phyloP scores from a whole-genome alignment of 2,797 vertebrate genomes.

The Synaphobranchus kaupii region DNA sequence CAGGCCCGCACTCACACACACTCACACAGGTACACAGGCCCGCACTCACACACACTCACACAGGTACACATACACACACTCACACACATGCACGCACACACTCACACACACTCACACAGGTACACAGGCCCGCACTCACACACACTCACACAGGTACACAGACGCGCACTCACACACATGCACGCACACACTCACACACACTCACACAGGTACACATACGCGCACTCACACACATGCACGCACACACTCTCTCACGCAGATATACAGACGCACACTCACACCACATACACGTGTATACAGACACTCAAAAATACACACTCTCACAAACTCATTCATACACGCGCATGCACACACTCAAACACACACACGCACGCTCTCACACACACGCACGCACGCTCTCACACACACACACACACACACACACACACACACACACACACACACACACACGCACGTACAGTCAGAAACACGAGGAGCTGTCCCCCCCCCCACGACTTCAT shows the following conservation, averaged over 20 bases:
- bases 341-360: background rate
- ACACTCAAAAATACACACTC: constrained; percentile 11
- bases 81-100: no score
- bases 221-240: background rate
- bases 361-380: background rate
- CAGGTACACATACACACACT: no score
- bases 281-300: background rate
- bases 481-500: constrained; percentile 36
- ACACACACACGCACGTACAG: background rate
- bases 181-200: background rate
- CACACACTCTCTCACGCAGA: background rate
- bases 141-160: no score
- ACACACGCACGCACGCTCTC: background rate
- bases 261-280: background rate
- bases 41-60: no score
- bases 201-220: background rate
- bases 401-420: background rate
- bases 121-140: no score
- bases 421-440: background rate
- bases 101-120: no score
- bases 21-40: no score
- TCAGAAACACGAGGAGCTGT: constrained; percentile 33
- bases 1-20: no score
- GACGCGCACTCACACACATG: no score
- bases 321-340: background rate